phyloP scores from a whole-genome alignment of 2,797 vertebrate genomes.

The Uromys caudimaculatus region DNA sequence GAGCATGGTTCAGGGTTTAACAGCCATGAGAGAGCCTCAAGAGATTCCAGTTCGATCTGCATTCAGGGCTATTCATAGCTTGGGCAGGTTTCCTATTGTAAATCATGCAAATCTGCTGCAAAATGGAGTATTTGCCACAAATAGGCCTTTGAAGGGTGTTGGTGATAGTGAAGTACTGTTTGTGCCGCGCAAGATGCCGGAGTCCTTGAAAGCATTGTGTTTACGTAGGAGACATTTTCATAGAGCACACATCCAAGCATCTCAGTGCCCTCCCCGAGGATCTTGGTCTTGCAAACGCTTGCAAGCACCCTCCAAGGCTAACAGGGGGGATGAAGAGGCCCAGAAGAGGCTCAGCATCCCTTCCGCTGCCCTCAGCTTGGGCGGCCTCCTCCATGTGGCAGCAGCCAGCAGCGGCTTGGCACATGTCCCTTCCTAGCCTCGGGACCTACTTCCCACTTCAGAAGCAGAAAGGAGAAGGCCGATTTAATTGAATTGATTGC shows the following conservation, averaged over 20 bases:
- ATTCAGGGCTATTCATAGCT: constrained; percentile 54
- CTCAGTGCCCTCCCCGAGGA: constrained; percentile 26
- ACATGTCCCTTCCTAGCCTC: background rate
- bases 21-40: background rate
- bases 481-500: constrained; percentile 72
- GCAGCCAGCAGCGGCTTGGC: background rate
- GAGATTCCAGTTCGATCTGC: constrained; percentile 43
- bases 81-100: constrained; percentile 56
- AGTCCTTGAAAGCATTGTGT: constrained; percentile 53
- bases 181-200: constrained; percentile 15
- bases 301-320: constrained; percentile 28
- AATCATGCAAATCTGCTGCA: constrained; percentile 63
- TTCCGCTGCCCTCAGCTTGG: constrained; percentile 4
- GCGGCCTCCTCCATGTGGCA: background rate
- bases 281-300: constrained; percentile 46
- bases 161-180: constrained; percentile 44
- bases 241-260: constrained; percentile 33
- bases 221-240: constrained; percentile 27
- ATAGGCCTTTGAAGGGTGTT: constrained; percentile 52
- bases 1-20: constrained; percentile 36
- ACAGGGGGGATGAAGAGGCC: background rate
- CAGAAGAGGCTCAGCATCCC: background rate
- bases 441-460: constrained; percentile 43
- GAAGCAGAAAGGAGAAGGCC: constrained; percentile 28
- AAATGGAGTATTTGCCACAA: constrained; percentile 65